These are phyloP conservation scores for Darwinula stevensoni DNA, from an alignment of 2,888 invertebrate genomes.

Conservation along the genomic window DNA sequence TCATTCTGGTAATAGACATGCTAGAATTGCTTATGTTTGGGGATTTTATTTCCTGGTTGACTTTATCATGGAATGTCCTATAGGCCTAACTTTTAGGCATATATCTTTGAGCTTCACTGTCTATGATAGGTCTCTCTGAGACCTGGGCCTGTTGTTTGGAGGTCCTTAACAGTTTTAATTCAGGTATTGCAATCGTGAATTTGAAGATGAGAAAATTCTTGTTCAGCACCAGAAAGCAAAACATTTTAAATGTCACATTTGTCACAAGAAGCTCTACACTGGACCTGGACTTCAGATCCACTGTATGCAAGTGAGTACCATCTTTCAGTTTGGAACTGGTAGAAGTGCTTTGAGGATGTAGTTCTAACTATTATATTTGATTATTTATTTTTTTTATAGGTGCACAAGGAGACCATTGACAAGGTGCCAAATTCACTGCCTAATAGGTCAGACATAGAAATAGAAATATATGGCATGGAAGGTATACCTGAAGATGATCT, in stretches of 20 bases:
- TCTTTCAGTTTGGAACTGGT: too few species aligned
- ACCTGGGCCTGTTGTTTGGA: too few species aligned
- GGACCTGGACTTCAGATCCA: constrained; percentile 95
- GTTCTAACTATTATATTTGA: too few species aligned
- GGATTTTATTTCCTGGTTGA: too few species aligned
- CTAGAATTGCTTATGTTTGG: background rate
- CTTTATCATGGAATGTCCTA: too few species aligned
- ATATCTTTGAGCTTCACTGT: too few species aligned
- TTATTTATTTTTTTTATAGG: constrained; percentile 23
- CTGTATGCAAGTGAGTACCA: constrained; percentile 66
- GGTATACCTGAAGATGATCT: constrained; percentile 88
- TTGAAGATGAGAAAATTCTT: constrained; percentile 97
- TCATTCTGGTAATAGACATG: too few species aligned
- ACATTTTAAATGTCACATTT: constrained; percentile 99
- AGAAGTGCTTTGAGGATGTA: too few species aligned
- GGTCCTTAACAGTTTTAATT: constrained; percentile 10
- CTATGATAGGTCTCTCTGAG: too few species aligned
- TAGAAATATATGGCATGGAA: constrained; percentile 99
- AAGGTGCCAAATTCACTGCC: constrained; percentile 97
- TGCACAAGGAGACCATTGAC: constrained; percentile 97
- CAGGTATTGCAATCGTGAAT: constrained; percentile 99
- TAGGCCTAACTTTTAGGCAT: too few species aligned
- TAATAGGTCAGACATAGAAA: constrained; percentile 88
- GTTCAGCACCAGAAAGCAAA: constrained; percentile 99
- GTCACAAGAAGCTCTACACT: constrained; percentile 95